A percentile compares a stretch with the other conserved stretches of the same genome.
Conservation (phyloP, 2,113 vertebrate species). For the Rhegmatorhina hoffmannsi region DNA sequence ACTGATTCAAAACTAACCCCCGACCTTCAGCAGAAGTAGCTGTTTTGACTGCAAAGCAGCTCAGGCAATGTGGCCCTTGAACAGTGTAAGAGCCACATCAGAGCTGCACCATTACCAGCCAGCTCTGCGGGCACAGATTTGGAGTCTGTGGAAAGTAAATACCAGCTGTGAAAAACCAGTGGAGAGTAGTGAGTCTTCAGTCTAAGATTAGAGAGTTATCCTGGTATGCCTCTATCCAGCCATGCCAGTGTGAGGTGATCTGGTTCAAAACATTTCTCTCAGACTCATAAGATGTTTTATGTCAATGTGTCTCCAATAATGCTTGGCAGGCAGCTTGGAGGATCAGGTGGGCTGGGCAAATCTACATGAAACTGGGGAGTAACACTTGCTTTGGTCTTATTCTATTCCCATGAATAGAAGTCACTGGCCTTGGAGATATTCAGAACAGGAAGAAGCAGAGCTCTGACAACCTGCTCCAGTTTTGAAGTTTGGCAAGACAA, state of each 20-base stretch:
- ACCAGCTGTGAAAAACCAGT: not conserved
- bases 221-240: not conserved
- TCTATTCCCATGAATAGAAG: not conserved
- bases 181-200: not conserved
- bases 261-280: not conserved
- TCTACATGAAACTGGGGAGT: not conserved
- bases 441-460: not conserved
- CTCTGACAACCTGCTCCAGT: not conserved
- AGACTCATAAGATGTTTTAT: rapidly evolving
- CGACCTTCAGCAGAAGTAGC: not conserved
- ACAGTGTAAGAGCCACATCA: not conserved
- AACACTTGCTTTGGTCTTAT: rapidly evolving
- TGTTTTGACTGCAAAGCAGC: not conserved
- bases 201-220: not conserved
- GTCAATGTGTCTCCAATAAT: not conserved
- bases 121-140: not conserved
- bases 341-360: not conserved
- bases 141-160: not conserved
- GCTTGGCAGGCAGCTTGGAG: not conserved
- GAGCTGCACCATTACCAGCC: not conserved
- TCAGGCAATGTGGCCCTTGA: not conserved
- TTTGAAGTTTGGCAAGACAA: not conserved
- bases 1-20: not conserved
- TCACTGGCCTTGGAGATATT: not conserved
- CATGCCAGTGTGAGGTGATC: not conserved